These are phyloP conservation scores for Conchocele bisecta DNA, from an alignment of 2,888 invertebrate species.

Conservation along the genomic window DNA sequence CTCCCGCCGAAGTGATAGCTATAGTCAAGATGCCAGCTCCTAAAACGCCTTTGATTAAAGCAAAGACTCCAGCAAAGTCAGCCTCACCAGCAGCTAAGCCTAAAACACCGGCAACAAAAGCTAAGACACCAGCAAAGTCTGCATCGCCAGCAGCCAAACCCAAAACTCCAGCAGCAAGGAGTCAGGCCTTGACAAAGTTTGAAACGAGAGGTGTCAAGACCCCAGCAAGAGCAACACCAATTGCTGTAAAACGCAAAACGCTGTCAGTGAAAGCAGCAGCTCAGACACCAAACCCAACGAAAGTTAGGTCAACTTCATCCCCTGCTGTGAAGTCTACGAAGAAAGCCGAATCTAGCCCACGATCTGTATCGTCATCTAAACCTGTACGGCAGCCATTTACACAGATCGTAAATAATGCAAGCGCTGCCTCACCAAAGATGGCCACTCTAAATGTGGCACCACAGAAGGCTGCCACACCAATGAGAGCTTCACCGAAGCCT, in stretches of 20 bases:
- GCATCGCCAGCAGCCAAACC: neutral
- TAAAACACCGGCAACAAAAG: neutral
- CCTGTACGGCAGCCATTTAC: too few relatives aligned
- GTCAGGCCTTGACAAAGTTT: neutral
- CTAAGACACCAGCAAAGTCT: neutral
- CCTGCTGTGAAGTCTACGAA: too few relatives aligned
- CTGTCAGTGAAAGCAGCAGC: too few relatives aligned
- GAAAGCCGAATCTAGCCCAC: too few relatives aligned
- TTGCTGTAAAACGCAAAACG: too few relatives aligned
- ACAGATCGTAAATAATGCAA: too few relatives aligned
- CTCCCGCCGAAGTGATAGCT: constrained; percentile 11
- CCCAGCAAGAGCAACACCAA: neutral
- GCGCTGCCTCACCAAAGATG: too few relatives aligned
- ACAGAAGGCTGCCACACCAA: neutral
- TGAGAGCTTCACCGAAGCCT: too few relatives aligned
- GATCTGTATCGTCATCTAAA: too few relatives aligned
- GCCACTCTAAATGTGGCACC: too few relatives aligned
- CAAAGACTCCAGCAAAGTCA: neutral
- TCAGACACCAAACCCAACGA: too few relatives aligned
- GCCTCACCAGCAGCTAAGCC: neutral
- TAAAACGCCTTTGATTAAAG: neutral
- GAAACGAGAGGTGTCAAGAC: neutral
- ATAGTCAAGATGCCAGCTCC: constrained; percentile 4
- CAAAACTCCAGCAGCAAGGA: neutral
- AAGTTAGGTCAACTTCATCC: too few relatives aligned